These are phyloP conservation scores for Sus cebifrons DNA, from an alignment of 2,797 vertebrate genomes.

Conservation along the genomic window DNA sequence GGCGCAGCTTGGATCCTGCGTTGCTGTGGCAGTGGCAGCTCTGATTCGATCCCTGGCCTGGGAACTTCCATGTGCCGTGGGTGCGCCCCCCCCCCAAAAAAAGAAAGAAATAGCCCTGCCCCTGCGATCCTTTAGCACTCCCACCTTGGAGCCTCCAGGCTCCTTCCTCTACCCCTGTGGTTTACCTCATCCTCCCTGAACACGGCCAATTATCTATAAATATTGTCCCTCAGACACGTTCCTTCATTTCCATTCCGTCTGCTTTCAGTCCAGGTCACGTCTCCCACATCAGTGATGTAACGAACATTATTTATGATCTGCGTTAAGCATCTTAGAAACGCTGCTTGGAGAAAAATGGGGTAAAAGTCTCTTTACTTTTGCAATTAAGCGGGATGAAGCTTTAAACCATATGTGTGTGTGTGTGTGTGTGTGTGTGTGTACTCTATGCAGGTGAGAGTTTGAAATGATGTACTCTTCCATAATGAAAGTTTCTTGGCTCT, in stretches of 20 bases:
- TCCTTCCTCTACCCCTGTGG: rapidly evolving
- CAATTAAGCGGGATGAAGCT: background rate
- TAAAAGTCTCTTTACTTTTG: background rate
- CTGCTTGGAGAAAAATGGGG: background rate
- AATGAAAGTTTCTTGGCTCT: background rate
- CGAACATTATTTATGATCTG: background rate
- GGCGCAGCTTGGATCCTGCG: no score
- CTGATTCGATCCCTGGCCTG: no score
- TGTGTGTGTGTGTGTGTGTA: no score
- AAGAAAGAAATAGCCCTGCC: no score
- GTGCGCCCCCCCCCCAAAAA: no score
- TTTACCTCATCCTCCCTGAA: no score
- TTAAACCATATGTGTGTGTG: background rate
- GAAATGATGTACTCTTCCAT: background rate
- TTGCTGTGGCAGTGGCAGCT: no score
- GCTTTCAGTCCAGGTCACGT: background rate
- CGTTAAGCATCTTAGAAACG: background rate
- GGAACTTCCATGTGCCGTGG: no score
- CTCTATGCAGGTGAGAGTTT: background rate
- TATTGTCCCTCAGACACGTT: background rate
- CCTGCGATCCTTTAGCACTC: rapidly evolving
- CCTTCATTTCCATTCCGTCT: background rate
- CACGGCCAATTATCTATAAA: background rate
- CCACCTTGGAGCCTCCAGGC: rapidly evolving
- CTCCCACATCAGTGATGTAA: background rate